Evolutionary conservation across 2,888 invertebrate genomes (phyloP), one percentile per base, ranked within the genome.

Genomic region (Stenichneumon culpator): DNA sequence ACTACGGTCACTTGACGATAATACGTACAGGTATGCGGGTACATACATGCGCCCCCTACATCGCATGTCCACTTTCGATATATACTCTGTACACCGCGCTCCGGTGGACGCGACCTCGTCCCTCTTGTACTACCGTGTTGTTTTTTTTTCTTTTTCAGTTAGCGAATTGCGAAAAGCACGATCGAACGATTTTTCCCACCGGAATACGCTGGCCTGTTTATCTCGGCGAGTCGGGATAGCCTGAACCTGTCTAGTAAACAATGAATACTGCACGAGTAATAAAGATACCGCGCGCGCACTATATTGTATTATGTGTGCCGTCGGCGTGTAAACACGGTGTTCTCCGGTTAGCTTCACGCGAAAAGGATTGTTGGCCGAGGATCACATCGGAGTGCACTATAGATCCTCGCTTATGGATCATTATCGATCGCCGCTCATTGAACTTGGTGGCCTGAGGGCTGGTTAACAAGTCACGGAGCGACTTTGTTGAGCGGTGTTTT

Each of bases 1-100:
- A 22, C 65, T 68, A 83, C 69, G 63, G 67, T 83, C 70, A 75
- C 80, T 83, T 80, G 47, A 77, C 75, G 74, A 80, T 83, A 83
- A 74, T 80, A 70, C 79, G 57, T 68, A 44, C 65, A 57, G 77
- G 77, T 65, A 77, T 67, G 54, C n/a, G 60, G 32, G 36, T 39
- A 25, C 60, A 68, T 57, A 73, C 65, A 57, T 39, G 44, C 19
- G 44, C 44, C 25, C 67, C 47, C 57, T 70, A 57, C 32, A 36
- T 67, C 44, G 73, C 52, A 80, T 67, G 73, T 67, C 25, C 52
- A 32, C 57, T 44, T 25, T 73, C 54, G 80, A 60, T 79, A 67
- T 44, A 22, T 50, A 54, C 19, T 32, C 3, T 54, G 44, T 67
- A 57, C 65, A 19, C 67, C 28, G 11, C 28, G 22, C 22, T 28